A percentile compares a stretch with the other conserved stretches of the same genome.
Conservation (phyloP, 2,797 vertebrate genomes). For the Myotis pilosus region DNA sequence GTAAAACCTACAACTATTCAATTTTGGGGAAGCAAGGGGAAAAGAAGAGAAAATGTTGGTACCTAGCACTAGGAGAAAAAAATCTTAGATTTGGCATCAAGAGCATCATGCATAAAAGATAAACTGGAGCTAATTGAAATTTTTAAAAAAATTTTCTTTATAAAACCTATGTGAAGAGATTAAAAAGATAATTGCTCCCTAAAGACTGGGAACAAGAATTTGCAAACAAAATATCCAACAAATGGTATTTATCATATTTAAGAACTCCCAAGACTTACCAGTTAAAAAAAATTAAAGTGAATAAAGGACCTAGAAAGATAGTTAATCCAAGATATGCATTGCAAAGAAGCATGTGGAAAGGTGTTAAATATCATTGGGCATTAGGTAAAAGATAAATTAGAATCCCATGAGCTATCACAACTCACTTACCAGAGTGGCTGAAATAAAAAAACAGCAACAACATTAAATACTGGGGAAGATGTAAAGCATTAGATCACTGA, state of each 20-base stretch:
- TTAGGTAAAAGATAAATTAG: not conserved
- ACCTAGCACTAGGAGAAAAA: not conserved
- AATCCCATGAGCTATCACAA: not conserved
- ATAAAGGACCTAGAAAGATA: not conserved
- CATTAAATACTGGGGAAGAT: not conserved
- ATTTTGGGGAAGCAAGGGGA: accelerated
- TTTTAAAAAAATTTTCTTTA: not conserved
- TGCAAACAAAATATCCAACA: not conserved
- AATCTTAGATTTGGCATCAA: not conserved
- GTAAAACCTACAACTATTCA: not conserved
- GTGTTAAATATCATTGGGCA: not conserved
- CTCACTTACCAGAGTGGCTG: too few species aligned
- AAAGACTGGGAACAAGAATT: not conserved
- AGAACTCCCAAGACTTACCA: not conserved
- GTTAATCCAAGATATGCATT: not conserved
- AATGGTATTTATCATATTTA: not conserved
- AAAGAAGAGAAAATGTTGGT: not conserved
- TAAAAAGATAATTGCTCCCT: not conserved
- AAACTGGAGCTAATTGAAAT: not conserved
- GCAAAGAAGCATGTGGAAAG: not conserved
- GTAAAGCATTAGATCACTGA: not conserved
- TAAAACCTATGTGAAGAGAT: not conserved
- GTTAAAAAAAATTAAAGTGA: not conserved
- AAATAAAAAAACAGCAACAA: not conserved
- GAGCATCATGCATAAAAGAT: not conserved